A percentile compares a stretch with the other conserved stretches of the same genome.
Conservation (phyloP, 2,888 invertebrate genomes). For the Aporophyla lueneburgensis region DNA sequence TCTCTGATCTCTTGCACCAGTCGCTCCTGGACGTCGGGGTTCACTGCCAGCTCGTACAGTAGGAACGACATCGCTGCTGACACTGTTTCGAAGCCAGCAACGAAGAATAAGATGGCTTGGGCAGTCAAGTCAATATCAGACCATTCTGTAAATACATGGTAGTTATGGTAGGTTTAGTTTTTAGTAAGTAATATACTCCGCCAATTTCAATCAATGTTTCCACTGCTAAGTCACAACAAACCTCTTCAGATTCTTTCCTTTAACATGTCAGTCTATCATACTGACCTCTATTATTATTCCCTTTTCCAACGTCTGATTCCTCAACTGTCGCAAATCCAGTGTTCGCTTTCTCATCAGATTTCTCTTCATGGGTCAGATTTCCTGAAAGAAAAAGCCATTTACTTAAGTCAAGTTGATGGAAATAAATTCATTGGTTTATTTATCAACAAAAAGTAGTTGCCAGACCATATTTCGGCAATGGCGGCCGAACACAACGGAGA, state of each 20-base stretch:
- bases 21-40: slow-evolving; percentile 90
- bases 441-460: too few species aligned
- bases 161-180: neutral
- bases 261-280: neutral
- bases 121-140: slow-evolving; percentile 83
- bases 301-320: slow-evolving; percentile 78
- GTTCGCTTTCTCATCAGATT: slow-evolving; percentile 61
- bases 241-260: neutral
- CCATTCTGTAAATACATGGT: slow-evolving; percentile 72
- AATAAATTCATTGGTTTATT: neutral
- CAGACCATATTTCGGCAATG: too few species aligned
- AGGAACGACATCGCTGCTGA: slow-evolving; percentile 87
- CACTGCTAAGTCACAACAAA: neutral
- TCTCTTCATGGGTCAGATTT: slow-evolving; percentile 72
- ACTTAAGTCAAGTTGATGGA: neutral
- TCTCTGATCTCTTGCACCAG: slow-evolving; percentile 90
- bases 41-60: slow-evolving; percentile 90
- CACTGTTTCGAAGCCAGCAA: slow-evolving; percentile 90
- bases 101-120: slow-evolving; percentile 89
- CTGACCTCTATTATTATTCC: slow-evolving; percentile 66
- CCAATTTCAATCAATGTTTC: neutral
- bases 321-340: slow-evolving; percentile 83
- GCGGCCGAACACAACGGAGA: too few species aligned
- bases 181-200: neutral
- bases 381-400: slow-evolving; percentile 65